Conservation (phyloP, 2,113 vertebrate species). For the Australoheros scitulus region DNA sequence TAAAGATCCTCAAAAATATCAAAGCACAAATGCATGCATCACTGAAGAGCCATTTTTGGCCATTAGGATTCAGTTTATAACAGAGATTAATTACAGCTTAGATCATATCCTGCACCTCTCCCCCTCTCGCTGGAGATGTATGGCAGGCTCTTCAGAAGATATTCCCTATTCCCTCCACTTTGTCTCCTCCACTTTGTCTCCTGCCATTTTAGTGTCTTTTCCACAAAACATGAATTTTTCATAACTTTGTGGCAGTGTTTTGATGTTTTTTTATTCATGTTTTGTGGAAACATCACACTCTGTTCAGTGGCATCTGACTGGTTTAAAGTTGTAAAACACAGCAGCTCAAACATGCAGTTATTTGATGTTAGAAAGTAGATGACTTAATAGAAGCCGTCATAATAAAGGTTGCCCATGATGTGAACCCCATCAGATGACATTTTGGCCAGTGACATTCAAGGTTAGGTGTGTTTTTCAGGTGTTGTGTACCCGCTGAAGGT, state of each 20-base stretch:
- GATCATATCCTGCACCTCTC: neutral
- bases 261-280: neutral
- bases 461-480: neutral
- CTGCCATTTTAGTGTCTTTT: neutral
- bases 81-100: neutral
- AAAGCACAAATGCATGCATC: neutral
- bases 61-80: neutral
- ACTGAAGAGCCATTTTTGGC: neutral
- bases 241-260: neutral
- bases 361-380: neutral
- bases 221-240: neutral
- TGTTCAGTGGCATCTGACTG: neutral
- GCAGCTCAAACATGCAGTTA: neutral
- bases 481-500: neutral
- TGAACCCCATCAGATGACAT: neutral
- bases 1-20: neutral
- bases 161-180: neutral
- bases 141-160: neutral
- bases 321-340: neutral
- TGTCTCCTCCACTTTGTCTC: neutral
- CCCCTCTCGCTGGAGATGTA: neutral
- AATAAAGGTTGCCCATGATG: neutral
- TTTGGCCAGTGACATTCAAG: neutral
- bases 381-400: neutral
- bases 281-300: neutral